phyloP scores from a whole-genome alignment of 2,113 vertebrate genomes.

The Hemiscyllium ocellatum region DNA sequence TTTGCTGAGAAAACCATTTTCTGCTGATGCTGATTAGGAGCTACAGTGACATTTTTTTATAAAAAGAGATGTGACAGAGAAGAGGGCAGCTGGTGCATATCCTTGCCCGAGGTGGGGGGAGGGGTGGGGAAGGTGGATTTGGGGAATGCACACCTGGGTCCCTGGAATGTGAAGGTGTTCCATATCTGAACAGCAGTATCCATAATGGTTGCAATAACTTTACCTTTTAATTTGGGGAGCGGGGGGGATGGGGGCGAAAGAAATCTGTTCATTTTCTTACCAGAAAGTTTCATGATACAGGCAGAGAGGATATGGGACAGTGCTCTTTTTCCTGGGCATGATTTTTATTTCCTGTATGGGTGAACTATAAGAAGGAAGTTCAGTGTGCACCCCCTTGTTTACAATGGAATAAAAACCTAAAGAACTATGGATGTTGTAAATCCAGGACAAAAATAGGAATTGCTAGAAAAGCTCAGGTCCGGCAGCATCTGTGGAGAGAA shows the following conservation, averaged over 20 bases:
- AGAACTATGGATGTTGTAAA: too few species aligned
- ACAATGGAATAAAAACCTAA: too few species aligned
- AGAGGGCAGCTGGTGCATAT: neutral
- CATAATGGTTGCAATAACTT: neutral
- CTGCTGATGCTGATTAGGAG: neutral
- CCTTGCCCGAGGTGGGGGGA: too few species aligned
- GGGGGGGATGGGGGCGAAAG: too few species aligned
- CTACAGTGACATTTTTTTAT: neutral
- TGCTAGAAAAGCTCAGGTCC: too few species aligned
- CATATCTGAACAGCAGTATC: neutral
- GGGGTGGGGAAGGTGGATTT: too few species aligned
- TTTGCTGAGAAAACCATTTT: neutral
- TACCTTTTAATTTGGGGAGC: too few species aligned
- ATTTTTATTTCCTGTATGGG: neutral
- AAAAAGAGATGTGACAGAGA: too few species aligned
- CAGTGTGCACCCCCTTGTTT: too few species aligned
- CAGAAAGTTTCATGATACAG: neutral
- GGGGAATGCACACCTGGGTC: neutral
- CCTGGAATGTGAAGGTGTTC: neutral
- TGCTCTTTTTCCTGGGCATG: neutral
- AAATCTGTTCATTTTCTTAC: neutral
- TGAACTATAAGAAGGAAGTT: neutral
- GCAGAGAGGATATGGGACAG: too few species aligned
- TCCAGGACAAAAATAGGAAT: too few species aligned
- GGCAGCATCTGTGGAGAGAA: too few species aligned